phyloP scores from a whole-genome alignment of 1,140 invertebrate genomes.

The Leguminivora glycinivorella region DNA sequence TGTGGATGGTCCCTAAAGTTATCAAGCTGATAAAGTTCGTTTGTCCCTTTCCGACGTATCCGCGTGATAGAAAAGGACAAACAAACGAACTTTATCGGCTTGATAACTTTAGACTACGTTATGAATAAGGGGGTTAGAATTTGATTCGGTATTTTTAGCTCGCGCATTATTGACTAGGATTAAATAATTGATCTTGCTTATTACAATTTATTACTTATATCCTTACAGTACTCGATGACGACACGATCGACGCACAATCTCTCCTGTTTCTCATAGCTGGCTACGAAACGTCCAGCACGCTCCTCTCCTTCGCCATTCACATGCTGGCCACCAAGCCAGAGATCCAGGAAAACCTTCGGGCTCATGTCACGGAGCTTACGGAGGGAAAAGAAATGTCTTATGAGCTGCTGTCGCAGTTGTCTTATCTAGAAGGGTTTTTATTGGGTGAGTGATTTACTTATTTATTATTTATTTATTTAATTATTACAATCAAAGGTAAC shows the following conservation, averaged over 20 bases:
- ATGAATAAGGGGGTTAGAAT: no score
- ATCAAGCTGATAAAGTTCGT: no score
- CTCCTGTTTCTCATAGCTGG: slow-evolving; percentile 76
- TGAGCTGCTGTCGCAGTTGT: slow-evolving; percentile 78
- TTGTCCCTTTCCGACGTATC: no score
- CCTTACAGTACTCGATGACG: slow-evolving; percentile 67
- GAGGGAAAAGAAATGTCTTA: slow-evolving; percentile 78
- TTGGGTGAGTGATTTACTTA: slow-evolving; percentile 48
- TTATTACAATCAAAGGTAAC: no score
- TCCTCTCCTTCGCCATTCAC: slow-evolving; percentile 79
- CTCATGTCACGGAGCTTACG: slow-evolving; percentile 79
- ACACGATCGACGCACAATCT: slow-evolving; percentile 69
- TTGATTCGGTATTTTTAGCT: no score
- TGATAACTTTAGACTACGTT: no score
- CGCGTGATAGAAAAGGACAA: no score
- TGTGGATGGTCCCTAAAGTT: no score
- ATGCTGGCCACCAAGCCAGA: slow-evolving; percentile 81
- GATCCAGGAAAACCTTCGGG: slow-evolving; percentile 80
- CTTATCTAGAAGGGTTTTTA: slow-evolving; percentile 80
- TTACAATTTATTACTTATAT: neutral
- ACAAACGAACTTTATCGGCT: no score
- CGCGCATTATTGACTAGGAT: no score
- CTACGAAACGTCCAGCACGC: slow-evolving; percentile 75
- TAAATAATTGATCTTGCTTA: no score
- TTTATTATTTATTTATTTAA: no score